Evolutionary conservation across 2,888 invertebrate species (phyloP), one percentile per base, ranked within the genome.

Genomic region (Phanerotoma sp.): DNA sequence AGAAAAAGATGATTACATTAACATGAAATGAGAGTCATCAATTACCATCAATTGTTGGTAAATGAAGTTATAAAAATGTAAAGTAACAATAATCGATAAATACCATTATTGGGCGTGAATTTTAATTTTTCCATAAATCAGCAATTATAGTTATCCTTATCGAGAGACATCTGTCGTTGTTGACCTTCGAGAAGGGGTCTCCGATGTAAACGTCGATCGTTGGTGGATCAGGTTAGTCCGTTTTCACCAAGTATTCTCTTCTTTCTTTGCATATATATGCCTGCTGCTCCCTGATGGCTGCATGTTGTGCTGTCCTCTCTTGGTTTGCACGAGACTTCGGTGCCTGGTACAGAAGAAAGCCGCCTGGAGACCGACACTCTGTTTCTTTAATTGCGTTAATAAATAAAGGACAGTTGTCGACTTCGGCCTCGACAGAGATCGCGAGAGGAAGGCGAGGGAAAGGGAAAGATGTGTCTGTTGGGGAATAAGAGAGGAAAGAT

Each of bases 351-450:
- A 68, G 70, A 71, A 72, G 69, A 73, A 73, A 72, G 74, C 66
- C 71, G 68, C 66, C 68, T 62, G 63, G 62, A 63, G 59, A 63
- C 65, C 74, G 71, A 74, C 74, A 74, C 75, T 73, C 74, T 74
- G 75, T 75, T 73, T 75, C 75, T 74, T 74, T 75, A 75, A 75
- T 75, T 75, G 73, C 74, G 72, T 74, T 75, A 74, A 74, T 75
- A 75, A 75, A 75, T 74, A 73, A 74, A 73, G 71, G 68, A 70
- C 68, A 68, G 69, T 67, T 69, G 65, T 65, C 58, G 62, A 61
- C 54, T 59, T 58, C 58, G 62, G 57, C 54, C 59, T 56, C 46
- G 21, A 45, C 56, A 57, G 40, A 41, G 62, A 60, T 57, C 48
- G 54, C 52, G 60, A 58, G 61, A 62, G 57, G 60, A 61, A 56